phyloP scores from a whole-genome alignment of 2,113 vertebrate genomes.

The Eurypyga helias region DNA sequence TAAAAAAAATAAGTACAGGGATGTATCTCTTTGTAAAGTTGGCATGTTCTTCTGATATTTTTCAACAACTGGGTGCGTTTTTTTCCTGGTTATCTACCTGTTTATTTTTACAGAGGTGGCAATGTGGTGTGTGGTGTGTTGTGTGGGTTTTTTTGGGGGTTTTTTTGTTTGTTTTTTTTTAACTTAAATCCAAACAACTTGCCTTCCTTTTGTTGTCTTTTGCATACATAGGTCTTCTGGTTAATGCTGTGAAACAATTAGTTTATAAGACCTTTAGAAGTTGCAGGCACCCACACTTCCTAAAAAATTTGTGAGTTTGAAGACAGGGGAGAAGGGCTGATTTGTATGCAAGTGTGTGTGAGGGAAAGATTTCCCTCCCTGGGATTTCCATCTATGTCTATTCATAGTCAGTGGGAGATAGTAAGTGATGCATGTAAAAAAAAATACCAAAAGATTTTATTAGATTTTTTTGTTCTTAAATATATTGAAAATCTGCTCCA shows the following conservation, averaged over 20 bases:
- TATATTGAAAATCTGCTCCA: neutral
- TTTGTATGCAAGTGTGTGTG: neutral
- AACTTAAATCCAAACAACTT: neutral
- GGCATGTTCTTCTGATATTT: neutral
- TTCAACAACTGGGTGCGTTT: neutral
- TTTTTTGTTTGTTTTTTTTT: neutral
- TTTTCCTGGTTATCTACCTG: neutral
- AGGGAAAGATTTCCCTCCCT: neutral
- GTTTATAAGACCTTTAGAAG: neutral
- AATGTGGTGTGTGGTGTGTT: no score
- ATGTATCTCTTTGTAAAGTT: neutral
- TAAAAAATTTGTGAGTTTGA: neutral
- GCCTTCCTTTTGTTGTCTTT: neutral
- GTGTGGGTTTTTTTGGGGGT: no score
- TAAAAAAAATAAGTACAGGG: neutral
- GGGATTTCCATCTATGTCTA: neutral
- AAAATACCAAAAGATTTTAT: neutral
- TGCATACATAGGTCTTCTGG: neutral
- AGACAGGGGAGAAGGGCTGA: neutral
- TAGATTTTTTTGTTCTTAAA: neutral
- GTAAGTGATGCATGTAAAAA: neutral
- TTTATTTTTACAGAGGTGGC: neutral
- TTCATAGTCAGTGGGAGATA: neutral
- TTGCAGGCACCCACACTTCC: neutral
- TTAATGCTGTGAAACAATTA: neutral